Base-by-base conservation (phyloP, 2,797 vertebrate species). In the Fundulus diaphanus region DNA sequence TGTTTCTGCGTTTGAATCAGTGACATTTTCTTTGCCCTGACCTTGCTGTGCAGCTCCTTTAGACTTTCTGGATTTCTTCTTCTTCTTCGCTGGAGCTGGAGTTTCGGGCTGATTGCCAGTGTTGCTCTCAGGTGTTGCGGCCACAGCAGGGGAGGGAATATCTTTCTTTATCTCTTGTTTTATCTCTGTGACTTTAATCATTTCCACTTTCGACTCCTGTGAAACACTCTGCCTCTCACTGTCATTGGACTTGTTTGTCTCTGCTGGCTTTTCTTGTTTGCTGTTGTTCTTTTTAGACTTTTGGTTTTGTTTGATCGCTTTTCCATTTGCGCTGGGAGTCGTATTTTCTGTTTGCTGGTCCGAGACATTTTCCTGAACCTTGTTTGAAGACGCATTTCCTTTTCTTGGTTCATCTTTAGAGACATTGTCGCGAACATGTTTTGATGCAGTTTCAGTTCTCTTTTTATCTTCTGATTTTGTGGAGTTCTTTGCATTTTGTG, bases 11-110 rank as follows among this genome's bases (percentile, higher is more conserved):
- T 85, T 94, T 77, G 82, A 77, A 44, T 95, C 94, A 49, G 73
- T 77, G 29, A 63, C 54, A 51, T 77, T 82, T 40, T 93, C 84
- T 88, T 93, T 94, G 48, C 66, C 70, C 81, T 92, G 92, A 82
- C 73, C 66, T 37, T 79, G 33, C 46, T 91, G 92, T 70, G 82
- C 54, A 42, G 7, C 70, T 4, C 77, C 92, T 89, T 92, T 95
- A 11, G 93, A 92, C 82, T 94, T 96, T 85, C 94, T 96, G 76
- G 90, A 90, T 80, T 95, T 96, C 87, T 93, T 93, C 84, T 94
- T 95, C 90, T 88, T 95, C 80, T 92, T 95, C 70, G 74, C 12
- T 61, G 84, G 77, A 75, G 88, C 76, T 54, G 67, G 83, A 70
- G 57, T 81, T 83, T 87, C 90, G 67, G 68, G 57, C 82, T 91